Evolutionary conservation across 30 jellyfish, hydroid and myxozoan genomes (phyloP).

Genomic region (Morbakka virulenta): DNA sequence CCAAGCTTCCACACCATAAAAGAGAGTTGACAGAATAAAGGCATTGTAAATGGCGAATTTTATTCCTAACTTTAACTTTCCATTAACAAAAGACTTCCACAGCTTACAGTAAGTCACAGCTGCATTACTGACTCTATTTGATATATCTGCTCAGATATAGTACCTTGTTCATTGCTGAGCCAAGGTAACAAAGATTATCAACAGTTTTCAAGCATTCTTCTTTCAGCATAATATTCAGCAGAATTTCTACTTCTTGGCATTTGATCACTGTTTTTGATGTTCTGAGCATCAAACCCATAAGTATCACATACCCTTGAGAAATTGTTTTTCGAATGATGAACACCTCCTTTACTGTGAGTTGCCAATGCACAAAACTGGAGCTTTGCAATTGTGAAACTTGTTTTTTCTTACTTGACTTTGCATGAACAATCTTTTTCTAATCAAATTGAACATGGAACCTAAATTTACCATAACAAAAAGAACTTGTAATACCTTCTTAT

Average conservation of each 20-base stretch:
- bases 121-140: conserved; percentile 23
- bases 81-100: conserved; percentile 9
- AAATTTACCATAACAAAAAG: too few relatives aligned
- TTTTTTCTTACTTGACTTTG: too few relatives aligned
- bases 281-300: background rate
- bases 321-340: background rate
- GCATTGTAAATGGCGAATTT: conserved; percentile 32
- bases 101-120: conserved; percentile 28
- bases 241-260: background rate
- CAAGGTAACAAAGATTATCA: conserved; percentile 20
- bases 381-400: too few relatives aligned
- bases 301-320: background rate
- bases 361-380: too few relatives aligned
- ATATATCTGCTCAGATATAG: conserved; percentile 8
- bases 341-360: conserved; percentile 4
- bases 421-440: too few relatives aligned
- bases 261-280: conserved; percentile 4
- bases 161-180: conserved; percentile 22
- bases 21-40: too few relatives aligned
- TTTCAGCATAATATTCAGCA: background rate
- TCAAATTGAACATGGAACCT: too few relatives aligned
- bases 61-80: background rate
- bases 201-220: conserved; percentile 4
- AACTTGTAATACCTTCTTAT: too few relatives aligned
- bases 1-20: too few relatives aligned